Evolutionary conservation across 2,113 vertebrate genomes (phyloP).

Genomic region (Lampris megalopsis): DNA sequence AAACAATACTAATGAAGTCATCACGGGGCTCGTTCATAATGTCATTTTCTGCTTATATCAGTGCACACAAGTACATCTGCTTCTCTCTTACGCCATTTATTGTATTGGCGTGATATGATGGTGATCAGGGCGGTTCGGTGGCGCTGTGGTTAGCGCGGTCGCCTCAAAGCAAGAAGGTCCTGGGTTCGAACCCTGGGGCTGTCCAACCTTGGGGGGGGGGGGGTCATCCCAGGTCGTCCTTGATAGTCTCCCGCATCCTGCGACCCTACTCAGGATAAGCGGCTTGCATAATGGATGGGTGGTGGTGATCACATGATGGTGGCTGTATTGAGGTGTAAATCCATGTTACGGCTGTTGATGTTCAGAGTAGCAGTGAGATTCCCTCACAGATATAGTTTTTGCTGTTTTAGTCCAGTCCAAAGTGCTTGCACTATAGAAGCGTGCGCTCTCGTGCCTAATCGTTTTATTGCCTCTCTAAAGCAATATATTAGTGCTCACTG

Average conservation of each 20-base stretch:
- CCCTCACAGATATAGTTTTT: constrained; percentile 4
- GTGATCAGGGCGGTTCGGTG: too few relatives aligned
- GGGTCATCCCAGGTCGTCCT: too few relatives aligned
- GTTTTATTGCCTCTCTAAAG: constrained; percentile 74
- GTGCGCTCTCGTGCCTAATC: constrained; percentile 33
- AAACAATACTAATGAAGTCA: not conserved
- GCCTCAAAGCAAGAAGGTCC: too few relatives aligned
- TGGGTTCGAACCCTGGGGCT: too few relatives aligned
- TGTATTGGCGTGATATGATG: not conserved
- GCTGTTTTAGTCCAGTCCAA: constrained; percentile 22
- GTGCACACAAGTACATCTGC: not conserved
- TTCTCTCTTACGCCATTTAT: not conserved
- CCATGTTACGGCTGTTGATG: not conserved
- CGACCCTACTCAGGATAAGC: too few relatives aligned
- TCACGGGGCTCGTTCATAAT: not conserved
- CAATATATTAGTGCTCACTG: constrained; percentile 75
- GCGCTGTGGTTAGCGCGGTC: too few relatives aligned
- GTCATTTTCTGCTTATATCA: not conserved
- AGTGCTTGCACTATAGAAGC: constrained; percentile 46
- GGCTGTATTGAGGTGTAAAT: not conserved
- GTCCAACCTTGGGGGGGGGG: too few relatives aligned
- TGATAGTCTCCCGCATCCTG: too few relatives aligned
- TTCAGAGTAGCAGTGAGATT: constrained; percentile 14
- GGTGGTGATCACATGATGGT: too few relatives aligned
- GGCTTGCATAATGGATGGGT: too few relatives aligned